Base-by-base conservation (phyloP, 2,888 invertebrate species). In the Cephus nigrinus region DNA sequence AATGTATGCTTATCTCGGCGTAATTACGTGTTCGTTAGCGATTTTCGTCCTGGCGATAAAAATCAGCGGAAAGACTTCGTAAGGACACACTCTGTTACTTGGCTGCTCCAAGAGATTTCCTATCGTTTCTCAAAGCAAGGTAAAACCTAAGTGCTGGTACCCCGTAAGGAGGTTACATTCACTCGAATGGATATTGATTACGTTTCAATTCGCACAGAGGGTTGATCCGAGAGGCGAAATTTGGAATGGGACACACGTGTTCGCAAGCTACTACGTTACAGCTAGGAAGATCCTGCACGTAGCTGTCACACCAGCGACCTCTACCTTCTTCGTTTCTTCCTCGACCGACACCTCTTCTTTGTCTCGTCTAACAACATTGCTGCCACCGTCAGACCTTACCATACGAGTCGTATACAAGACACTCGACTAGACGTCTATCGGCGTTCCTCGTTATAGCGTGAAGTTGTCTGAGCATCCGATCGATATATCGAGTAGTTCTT, bases 401-500 rank as follows among this genome's bases (percentile, higher is more conserved):
- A 23, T 23, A 23, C 55, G 23, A 55, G 23, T 55, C 55, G 55
- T 55, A 55, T 55, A 55, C 55, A 55, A 55, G 55, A 55, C 55
- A 15, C 12, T 35, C 35, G 3, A 35, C 55, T 23, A 55, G 55
- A 23, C 71, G 11, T 23, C 32, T 30, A 23, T 11, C 32, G 32
- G 71, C 11, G 30, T 33, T 33, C 71, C 15, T 32, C 12, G 72
- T 33, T 11, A 15, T 23, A 68, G 76, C 35, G 76, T 71, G 78
- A 78, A 78, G 78, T 76, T 76, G 76, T 76, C 74, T 74, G 84
- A 80, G 78, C 82, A 78, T 77, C 80, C 81, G 86, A 88, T 90
- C 90, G 86, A 90, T 90, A 89, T 87, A 89, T 90, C 86, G 89
- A 89, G 84, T 87, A 83, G 81, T 85, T 86, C 84, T 85, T 84